Evolutionary conservation across 2,113 vertebrate species (phyloP), one percentile per base, ranked within the genome.

Genomic region (Entelurus aequoreus): DNA sequence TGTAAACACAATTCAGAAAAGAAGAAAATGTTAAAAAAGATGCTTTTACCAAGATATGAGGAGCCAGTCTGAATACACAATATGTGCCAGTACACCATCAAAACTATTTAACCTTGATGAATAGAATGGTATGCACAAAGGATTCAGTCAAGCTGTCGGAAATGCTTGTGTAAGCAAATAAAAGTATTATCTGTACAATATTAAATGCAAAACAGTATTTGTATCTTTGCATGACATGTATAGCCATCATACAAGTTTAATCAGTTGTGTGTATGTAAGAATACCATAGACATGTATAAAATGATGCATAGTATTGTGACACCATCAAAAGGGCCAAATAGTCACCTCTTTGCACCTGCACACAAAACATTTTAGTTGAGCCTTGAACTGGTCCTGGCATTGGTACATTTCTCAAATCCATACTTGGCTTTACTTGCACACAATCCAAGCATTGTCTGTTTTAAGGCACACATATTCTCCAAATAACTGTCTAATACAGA

Each of bases 1-100:
- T 79, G 83, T 86, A 87, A 87, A 89, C 87, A 75, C 60, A 53
- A 52, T 71, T 71, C 60, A 74, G 76, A 81, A 65, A 60, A 59
- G 50, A 59, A 65, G 50, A 44, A 61, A 76, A 66, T 9, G 42
- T 5, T 60, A n/a, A 66, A 56, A 66, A 72, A 68, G 66, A 62
- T 60, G 75, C 52, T 54, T 59, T 71, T 63, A 59, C 42, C 60
- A 75, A 78, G 48, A 60, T 72, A 69, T 71, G 51, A 80, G 15
- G 65, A 74, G 54, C 47, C 60, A 64, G 40, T 77, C 60, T 75
- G 53, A 71, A 68, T 71, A 82, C 15, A 52, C 51, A 60, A 68
- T 76, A 65, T 78, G 72, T 75, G 77, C 70, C 28, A 28, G 28
- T 28, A 28, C 28, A 28, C 28, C 28, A 28, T 28, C 21, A 28